Conservation (phyloP, 2,797 vertebrate genomes). For the Muscicapa striata region DNA sequence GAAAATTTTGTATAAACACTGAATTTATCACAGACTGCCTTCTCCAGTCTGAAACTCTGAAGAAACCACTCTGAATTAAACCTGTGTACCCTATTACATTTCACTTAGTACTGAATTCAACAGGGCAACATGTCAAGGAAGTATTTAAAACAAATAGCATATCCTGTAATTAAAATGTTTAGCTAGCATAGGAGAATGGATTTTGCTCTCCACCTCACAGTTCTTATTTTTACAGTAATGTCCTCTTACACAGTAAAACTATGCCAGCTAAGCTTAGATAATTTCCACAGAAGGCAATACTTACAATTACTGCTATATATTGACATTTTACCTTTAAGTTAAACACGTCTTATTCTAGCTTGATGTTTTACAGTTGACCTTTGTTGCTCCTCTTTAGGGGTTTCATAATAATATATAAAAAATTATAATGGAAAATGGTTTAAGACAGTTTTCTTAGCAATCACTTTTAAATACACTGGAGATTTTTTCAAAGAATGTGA, state of each 20-base stretch:
- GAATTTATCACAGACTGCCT: neutral
- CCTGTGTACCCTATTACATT: neutral
- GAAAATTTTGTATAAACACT: neutral
- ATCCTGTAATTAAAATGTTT: neutral
- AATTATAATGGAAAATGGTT: neutral
- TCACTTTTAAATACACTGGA: neutral
- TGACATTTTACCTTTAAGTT: neutral
- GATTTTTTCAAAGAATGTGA: neutral
- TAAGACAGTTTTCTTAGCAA: neutral
- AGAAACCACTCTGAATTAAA: neutral
- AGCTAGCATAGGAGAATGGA: neutral
- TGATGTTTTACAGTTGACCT: neutral
- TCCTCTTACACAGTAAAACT: neutral
- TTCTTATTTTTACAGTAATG: neutral
- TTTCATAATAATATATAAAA: neutral
- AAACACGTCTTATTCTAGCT: neutral
- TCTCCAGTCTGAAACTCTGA: neutral
- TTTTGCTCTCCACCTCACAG: neutral
- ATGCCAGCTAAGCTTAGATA: neutral
- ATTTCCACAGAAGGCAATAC: neutral
- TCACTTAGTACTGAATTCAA: neutral
- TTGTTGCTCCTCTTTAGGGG: neutral
- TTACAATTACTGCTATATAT: neutral
- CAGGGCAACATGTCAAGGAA: neutral
- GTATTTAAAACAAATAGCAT: neutral